Base-by-base conservation (phyloP, 2,888 invertebrate species). In the Magallana nippona region DNA sequence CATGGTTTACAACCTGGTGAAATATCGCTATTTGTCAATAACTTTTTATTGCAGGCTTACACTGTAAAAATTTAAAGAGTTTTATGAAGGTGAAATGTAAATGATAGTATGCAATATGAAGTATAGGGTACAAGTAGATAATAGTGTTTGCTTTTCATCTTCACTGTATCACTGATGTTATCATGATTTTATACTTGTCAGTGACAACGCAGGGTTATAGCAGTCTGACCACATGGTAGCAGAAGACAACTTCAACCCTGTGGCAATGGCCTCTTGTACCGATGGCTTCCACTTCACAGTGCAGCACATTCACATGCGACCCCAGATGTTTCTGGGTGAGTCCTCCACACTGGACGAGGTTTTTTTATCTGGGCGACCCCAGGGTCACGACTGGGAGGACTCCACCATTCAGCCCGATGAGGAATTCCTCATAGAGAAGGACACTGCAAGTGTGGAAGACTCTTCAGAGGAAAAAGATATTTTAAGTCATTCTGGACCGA, bases 311-410 rank as follows among this genome's bases (percentile, higher is more conserved):
- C 82, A 85, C 55, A 83, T 88, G 11, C 87, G 87, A 55, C 88
- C 90, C 44, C 82, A 86, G 32, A 86, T 90, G 62, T 81, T 92
- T n/a, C 86, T 92, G 10, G 91, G 91, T 0, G 90, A 88, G 77
- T 90, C 90, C 11, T 90, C 90, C n/a, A 88, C 89, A 79, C 85
- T 92, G 78, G 92, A 92, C 81, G 89, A 90, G 44, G 88, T 92
- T n/a, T 92, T 92, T 84, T 86, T 92, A 63, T 91, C 91, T 1
- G 82, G 85, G 13, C 60, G 60, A 44, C 63, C 58, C 55, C 55
- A 19, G 19, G 60, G 56, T 60, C 60, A 60, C 11, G 44, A 81
- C 27, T 8, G 44, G 22, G 60, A 55, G 15, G 19, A 44, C 55
- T 55, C 32, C 44, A 22, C 5, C 22, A 10, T 60, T 17, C 19